Base-by-base conservation (phyloP, 92 coral and sea anemone species). In the Pocillopora meandrina region DNA sequence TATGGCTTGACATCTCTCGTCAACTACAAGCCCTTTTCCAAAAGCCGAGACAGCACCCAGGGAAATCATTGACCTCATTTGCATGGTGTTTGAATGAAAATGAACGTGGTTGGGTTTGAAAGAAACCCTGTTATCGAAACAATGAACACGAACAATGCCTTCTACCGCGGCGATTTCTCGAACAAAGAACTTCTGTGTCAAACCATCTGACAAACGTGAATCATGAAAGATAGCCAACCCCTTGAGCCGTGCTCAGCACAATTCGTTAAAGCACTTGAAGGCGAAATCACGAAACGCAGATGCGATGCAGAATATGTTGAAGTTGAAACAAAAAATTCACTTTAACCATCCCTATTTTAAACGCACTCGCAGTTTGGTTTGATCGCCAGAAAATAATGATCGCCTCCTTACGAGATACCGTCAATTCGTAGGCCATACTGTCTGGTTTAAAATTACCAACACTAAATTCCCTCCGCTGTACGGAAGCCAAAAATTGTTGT, bases 1-100 rank as follows among this genome's bases (percentile, higher is more conserved):
- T 60, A 77, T 75, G 82, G 16, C 60, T 81, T 80, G 90, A 73
- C 87, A 91, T 87, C 74, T 49, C 80, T 73, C 72, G 86, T 83
- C 80, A 74, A 34, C 59, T 67, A 12, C 60, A 72, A 61, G 78
- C 61, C 26, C 79, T 21, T 60, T 33, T 56, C 59, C 62, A 33
- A 78, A 76, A 78, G 64, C 20, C 82, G 61, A 64, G 72, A 78
- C 72, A 14, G 47, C 52, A 61, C 19, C 21, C 72, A 49, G 1
- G 36, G 49, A 56, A n/a, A 56, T 56, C n/a, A 55, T 47, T 62
- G 79, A 71, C 79, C 79, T 72, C 56, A 63, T 63, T 65, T 73
- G 79, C 86, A 63, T 83, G 34, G 19, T 11, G 56, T 73, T 83
- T 62, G 42, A 61, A 73, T 73, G 80, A 83, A 83, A 74, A 73